Base-by-base conservation (phyloP, 2,797 vertebrate genomes). In the Argyrosomus regius region DNA sequence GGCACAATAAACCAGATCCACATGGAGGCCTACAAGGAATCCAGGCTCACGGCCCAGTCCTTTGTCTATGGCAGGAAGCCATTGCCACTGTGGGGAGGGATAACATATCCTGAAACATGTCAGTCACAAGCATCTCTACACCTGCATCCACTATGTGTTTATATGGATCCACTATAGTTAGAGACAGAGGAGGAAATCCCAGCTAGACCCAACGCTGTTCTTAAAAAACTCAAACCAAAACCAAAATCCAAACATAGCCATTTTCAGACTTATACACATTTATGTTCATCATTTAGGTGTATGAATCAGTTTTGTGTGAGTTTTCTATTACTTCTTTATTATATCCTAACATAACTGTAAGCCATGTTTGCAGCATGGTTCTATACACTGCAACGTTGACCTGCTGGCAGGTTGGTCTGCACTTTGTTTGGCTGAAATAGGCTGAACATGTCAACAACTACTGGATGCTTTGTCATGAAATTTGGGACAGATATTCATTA, bases 31-130 rank as follows among this genome's bases (percentile, higher is more conserved):
- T 61, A n/a, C 8, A 81, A 78, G 69, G 83, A 88, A 77, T 86
- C 77, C 69, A 66, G 77, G 63, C 81, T 67, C 72, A 52, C 8
- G 63, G 81, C 53, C 68, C 61, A 43, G 70, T 35, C 59, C 75
- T 89, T 87, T 82, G 84, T 87, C 63, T 72, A 68, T 28, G 59
- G 41, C 77, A 75, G 80, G 85, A 88, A 82, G 79, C 64, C 75
- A 58, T 35, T 4, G 2, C 2, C 52, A 22, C 58, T 53, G 48
- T 24, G 56, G 26, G 41, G 18, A 58, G 31, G 69, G 56, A 63
- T n/a, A 53, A 57, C 65, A 68, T n/a, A 62, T 82, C 65, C 81
- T 70, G 75, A 65, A 54, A 69, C 74, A 52, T 56, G 74, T 64
- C 65, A 61, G 68, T 63, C 49, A 57, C 60, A 57, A 39, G 45